Evolutionary conservation across 2,888 invertebrate genomes (phyloP).

Genomic region (Octonoba sinensis): DNA sequence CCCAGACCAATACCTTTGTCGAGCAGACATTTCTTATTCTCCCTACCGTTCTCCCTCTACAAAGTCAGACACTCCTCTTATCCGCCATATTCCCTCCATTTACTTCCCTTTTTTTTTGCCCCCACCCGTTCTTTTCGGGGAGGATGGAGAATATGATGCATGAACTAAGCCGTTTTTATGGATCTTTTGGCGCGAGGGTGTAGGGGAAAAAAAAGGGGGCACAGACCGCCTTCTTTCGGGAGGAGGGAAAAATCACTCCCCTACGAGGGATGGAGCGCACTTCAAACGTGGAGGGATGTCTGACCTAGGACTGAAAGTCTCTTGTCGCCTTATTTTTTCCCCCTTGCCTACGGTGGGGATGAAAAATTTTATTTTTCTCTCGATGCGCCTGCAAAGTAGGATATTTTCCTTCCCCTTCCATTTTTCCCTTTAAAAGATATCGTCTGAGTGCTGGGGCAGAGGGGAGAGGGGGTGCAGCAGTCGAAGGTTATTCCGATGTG

Average conservation of each 20-base stretch:
- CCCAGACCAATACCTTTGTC: background rate
- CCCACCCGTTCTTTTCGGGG: conserved; percentile 16
- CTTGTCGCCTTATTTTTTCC: conserved; percentile 50
- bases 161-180: conserved; percentile 64
- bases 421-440: conserved; percentile 22
- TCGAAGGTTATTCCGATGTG: conserved; percentile 63
- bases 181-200: conserved; percentile 59
- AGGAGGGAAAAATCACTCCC: conserved; percentile 19
- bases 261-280: conserved; percentile 34
- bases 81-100: conserved; percentile 63
- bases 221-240: conserved; percentile 1
- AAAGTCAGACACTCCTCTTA: conserved; percentile 62
- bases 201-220: background rate
- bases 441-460: conserved; percentile 8
- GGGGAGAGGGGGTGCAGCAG: conserved; percentile 25
- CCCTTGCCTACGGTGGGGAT: conserved; percentile 29
- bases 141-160: conserved; percentile 60
- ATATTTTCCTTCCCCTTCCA: conserved; percentile 26
- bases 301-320: conserved; percentile 58
- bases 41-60: conserved; percentile 19
- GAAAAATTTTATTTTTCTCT: conserved; percentile 51
- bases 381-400: conserved; percentile 31
- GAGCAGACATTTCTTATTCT: background rate
- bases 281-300: conserved; percentile 57
- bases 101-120: conserved; percentile 55